Evolutionary conservation across 2,888 invertebrate genomes (phyloP), one percentile per base, ranked within the genome.

Genomic region (Euspilapteryx auroguttella): DNA sequence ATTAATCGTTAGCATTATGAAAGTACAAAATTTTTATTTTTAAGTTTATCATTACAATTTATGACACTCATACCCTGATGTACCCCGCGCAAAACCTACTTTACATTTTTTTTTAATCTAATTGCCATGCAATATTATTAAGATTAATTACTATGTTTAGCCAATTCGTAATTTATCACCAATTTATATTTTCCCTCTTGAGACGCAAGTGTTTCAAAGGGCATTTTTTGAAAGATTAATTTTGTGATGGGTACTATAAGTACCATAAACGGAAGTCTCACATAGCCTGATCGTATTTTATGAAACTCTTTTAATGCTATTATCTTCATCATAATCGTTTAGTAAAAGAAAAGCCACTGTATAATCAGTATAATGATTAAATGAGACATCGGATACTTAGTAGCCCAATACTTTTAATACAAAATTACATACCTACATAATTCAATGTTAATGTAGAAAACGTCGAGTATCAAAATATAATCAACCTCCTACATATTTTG

Each of bases 41-140:
- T 44, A 44, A 27, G 20, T 14, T 12, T 27, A 27, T 11, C 56
- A 55, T 56, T 64, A 69, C 57, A 58, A 64, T 56, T 63, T 62
- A 69, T 71, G 75, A 76, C 75, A 75, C 66, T 66, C 77, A 64
- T 75, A 77, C 77, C 77, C 77, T 77, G 77, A 66, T 73, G 55
- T 64, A 75, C 68, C 73, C 75, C 69, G 69, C 75, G 58, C 66
- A 50, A 62, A 64, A 59, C 55, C 56, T 63, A 55, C 55, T 54
- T 50, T 53, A 56, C 46, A 42, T 47, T 50, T 58, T 57, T 61
- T 61, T 56, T 61, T 20, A 27, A 38, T 53, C 55, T 66, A 64
- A 65, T 68, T 68, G 63, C 68, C 65, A 58, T 62, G 71, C 69
- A 71, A 69, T 68, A 26, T 23, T 23, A 14, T 27, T 17, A 9